Percentiles rank a stretch among this genome's conserved stretches.
Evolutionary conservation across 2,113 vertebrate species (phyloP).

Genomic region (Tretioscincus oriximinensis): DNA sequence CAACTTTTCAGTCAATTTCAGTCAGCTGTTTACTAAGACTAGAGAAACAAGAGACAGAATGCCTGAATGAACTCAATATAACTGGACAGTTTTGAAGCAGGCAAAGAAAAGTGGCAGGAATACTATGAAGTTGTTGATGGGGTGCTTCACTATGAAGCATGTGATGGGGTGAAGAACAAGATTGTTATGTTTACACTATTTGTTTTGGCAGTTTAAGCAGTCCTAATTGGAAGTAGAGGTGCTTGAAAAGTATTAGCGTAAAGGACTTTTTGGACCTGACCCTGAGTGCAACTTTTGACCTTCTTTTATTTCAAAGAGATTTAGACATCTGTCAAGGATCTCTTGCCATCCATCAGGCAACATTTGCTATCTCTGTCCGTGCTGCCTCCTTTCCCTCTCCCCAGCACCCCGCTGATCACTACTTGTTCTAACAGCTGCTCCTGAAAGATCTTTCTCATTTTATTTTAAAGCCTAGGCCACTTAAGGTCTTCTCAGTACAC

Average conservation of each 20-base stretch:
- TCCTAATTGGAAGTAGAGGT: neutral
- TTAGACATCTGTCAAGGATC: constrained; percentile 50
- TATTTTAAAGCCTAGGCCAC: neutral
- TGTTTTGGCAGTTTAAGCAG: neutral
- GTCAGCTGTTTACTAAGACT: neutral
- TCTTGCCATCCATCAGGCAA: neutral
- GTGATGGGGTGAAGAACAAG: neutral
- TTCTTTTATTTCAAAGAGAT: constrained; percentile 59
- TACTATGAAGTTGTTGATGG: neutral
- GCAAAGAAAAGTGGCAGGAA: neutral
- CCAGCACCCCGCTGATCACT: neutral
- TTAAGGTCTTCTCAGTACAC: neutral
- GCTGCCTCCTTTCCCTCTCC: accelerated
- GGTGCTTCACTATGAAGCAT: neutral
- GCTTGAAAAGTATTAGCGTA: neutral
- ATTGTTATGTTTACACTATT: neutral
- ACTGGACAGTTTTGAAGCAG: neutral
- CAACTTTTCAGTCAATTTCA: neutral
- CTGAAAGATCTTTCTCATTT: neutral
- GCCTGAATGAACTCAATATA: neutral
- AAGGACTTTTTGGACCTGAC: neutral
- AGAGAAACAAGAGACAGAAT: neutral
- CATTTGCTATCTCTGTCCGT: accelerated
- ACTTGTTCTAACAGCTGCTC: constrained; percentile 9
- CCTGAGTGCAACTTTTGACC: constrained; percentile 24